A percentile compares a stretch with the other conserved stretches of the same genome.
These are phyloP conservation scores for Nysson spinosus DNA, from an alignment of 2,888 invertebrate genomes.

Conservation along the genomic window DNA sequence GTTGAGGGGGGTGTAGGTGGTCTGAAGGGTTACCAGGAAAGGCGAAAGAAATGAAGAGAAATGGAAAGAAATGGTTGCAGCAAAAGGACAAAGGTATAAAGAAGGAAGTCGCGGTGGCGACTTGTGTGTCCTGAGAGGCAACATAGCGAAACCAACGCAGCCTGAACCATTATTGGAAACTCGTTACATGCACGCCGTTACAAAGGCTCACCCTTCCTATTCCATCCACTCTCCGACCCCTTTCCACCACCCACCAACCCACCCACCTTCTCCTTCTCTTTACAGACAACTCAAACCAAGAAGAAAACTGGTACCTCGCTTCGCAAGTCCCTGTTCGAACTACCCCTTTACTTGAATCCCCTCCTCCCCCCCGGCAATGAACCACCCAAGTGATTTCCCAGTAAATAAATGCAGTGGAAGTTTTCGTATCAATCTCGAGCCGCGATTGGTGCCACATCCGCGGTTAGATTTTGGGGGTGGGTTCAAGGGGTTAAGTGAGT, in stretches of 20 bases:
- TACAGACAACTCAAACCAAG: constrained; percentile 39
- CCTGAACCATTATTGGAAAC: constrained; percentile 77
- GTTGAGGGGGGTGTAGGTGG: too few species aligned
- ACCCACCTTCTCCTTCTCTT: constrained; percentile 30
- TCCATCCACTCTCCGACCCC: constrained; percentile 11
- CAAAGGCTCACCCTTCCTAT: constrained; percentile 59
- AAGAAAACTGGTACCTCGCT: constrained; percentile 43
- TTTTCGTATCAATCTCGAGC: constrained; percentile 47
- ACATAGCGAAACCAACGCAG: constrained; percentile 66
- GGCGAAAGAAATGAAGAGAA: too few species aligned
- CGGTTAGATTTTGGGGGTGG: too few species aligned
- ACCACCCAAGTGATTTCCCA: constrained; percentile 34
- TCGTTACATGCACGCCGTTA: constrained; percentile 75
- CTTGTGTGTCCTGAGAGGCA: constrained; percentile 33
- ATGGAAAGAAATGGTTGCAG: too few species aligned
- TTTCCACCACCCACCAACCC: constrained; percentile 14
- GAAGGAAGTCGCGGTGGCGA: constrained; percentile 25
- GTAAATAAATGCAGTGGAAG: constrained; percentile 63
- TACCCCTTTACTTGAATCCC: constrained; percentile 42
- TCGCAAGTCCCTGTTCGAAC: neutral
- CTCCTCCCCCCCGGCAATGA: constrained; percentile 7
- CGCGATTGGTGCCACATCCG: too few species aligned
- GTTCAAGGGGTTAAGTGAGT: too few species aligned
- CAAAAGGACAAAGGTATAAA: constrained; percentile 5
- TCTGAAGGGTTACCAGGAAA: too few species aligned